phyloP scores from a whole-genome alignment of 2,797 vertebrate species.

The Microctenopoma steveboyesi region DNA sequence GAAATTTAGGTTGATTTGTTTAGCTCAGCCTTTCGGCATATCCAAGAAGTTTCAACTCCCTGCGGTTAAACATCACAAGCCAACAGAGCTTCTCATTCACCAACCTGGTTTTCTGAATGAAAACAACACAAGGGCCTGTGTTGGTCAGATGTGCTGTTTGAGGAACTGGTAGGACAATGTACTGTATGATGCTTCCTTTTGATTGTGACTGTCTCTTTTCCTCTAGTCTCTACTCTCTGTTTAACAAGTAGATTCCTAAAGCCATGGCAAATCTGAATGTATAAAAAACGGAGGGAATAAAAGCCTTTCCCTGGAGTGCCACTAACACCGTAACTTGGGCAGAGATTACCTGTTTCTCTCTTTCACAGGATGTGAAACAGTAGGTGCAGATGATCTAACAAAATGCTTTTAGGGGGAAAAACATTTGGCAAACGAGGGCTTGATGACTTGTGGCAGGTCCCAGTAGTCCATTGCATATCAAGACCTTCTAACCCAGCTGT shows the following conservation, averaged over 20 bases:
- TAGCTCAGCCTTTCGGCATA: not conserved
- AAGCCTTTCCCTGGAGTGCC: no score
- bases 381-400: not conserved
- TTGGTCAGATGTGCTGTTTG: not conserved
- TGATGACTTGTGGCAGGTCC: not conserved
- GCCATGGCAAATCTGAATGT: no score
- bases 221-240: no score
- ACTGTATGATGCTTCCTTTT: no score
- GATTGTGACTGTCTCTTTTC: no score
- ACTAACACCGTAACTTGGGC: not conserved
- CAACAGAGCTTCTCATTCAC: not conserved
- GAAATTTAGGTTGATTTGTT: constrained; percentile 11
- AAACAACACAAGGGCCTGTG: not conserved
- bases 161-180: no score
- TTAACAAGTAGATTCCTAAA: no score
- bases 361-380: constrained; percentile 7
- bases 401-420: constrained; percentile 7
- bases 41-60: not conserved
- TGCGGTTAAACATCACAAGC: not conserved
- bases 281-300: no score
- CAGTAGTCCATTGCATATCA: not conserved
- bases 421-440: constrained; percentile 1
- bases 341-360: not conserved
- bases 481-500: not conserved
- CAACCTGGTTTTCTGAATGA: not conserved